Conservation (phyloP, 2,113 vertebrate genomes). For the Labeo catla region DNA sequence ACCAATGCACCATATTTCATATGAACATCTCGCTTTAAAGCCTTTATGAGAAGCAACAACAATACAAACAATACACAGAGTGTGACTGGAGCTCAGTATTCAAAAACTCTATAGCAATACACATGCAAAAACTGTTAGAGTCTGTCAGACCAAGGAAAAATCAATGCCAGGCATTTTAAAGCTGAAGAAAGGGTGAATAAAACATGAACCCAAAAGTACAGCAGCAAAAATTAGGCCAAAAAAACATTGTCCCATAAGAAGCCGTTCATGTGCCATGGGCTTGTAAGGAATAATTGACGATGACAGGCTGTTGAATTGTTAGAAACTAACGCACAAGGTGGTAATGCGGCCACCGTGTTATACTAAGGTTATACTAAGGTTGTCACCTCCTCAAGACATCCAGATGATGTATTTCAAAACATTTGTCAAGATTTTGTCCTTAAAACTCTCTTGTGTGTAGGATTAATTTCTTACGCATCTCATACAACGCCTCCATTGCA, state of each 20-base stretch:
- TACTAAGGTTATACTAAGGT: too few species aligned
- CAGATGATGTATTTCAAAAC: too few species aligned
- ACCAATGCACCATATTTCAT: neutral
- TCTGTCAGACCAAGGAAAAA: neutral
- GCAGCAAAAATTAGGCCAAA: constrained; percentile 13
- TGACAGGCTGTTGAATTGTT: too few species aligned
- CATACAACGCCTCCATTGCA: too few species aligned
- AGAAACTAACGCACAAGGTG: too few species aligned
- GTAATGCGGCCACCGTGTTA: too few species aligned
- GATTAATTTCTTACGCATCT: too few species aligned
- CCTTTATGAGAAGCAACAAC: neutral
- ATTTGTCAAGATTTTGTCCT: too few species aligned
- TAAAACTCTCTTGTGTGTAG: too few species aligned
- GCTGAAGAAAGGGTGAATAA: constrained; percentile 10
- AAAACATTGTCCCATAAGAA: neutral
- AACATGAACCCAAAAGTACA: constrained; percentile 7
- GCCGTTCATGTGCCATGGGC: neutral
- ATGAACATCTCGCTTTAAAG: neutral
- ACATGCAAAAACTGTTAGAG: neutral
- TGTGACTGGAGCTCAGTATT: neutral
- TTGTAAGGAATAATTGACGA: too few species aligned
- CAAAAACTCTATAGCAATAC: neutral
- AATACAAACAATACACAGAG: neutral
- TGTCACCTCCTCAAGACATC: too few species aligned
- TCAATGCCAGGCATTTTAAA: neutral